Base-by-base conservation (phyloP, 2,797 vertebrate species). In the Centropyge bicolor region DNA sequence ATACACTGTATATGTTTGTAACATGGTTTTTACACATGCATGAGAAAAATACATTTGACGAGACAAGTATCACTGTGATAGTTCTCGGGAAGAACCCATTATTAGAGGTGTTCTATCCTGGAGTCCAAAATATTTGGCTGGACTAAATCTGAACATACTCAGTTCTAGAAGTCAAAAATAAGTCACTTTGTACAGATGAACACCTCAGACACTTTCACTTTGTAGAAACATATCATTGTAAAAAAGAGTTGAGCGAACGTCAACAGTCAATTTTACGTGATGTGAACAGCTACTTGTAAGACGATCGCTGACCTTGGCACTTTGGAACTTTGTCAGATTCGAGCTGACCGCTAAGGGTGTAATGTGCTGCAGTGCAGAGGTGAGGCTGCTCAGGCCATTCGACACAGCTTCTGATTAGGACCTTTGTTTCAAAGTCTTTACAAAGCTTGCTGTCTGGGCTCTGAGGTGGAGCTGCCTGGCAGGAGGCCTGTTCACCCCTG, bases 401-500 rank as follows among this genome's bases (percentile, higher is more conserved):
- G 7, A 51, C 86, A 76, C 69, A 46, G 76, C 76, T 78, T 86
- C 83, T 87, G 80, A 89, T 88, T 81, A 77, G 82, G 75, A 89
- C 86, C 85, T 89, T 90, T 89, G 86, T 89, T 91, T 89, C 75
- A 82, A 84, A 89, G 89, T 81, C 89, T 88, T 87, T 75, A 83
- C 74, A 88, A 68, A 85, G 84, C 82, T 74, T 10, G 49, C 80
- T 40, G 76, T 70, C 70, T 75, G 74, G 71, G 86, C 81, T 86
- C 78, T 20, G 87, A 90, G 87, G 88, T 85, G 85, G 83, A 86
- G 84, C 56, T 46, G 74, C 81, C 89, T 84, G 81, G 89, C 86
- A 85, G 84, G 86, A 77, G 82, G 87, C 76, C 89, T 84, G 88
- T 81, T 83, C 88, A 81, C 88, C 85, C 74, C 74, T 76, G 82